These are phyloP conservation scores for Eudyptes chrysolophus DNA, from an alignment of 2,113 vertebrate genomes.

Conservation along the genomic window DNA sequence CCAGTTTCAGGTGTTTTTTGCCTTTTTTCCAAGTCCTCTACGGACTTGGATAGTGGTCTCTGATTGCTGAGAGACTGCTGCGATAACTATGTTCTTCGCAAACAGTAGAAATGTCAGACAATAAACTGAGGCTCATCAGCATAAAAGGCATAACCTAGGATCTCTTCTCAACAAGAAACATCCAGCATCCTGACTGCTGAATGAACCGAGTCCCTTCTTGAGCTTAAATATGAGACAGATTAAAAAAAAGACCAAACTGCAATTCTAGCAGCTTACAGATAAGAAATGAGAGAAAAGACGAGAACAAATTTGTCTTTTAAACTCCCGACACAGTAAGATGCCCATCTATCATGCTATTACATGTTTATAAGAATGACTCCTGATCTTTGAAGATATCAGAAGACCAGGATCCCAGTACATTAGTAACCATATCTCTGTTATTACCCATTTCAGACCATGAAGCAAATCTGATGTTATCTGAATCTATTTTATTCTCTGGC, in stretches of 20 bases:
- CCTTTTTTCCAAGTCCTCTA: background rate
- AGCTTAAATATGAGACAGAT: background rate
- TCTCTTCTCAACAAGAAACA: background rate
- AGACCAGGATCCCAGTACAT: background rate
- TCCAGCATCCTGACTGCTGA: background rate
- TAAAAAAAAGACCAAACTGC: background rate
- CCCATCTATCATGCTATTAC: background rate
- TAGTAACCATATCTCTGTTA: background rate
- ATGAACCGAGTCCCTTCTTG: background rate
- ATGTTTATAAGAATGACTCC: background rate
- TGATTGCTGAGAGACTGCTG: background rate
- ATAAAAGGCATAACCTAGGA: background rate
- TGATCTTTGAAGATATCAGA: background rate
- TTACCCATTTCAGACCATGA: background rate
- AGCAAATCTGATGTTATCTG: background rate
- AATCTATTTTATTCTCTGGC: background rate
- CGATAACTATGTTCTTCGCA: accelerated
- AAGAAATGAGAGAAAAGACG: background rate
- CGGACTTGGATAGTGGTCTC: background rate
- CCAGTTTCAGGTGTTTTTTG: background rate
- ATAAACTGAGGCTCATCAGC: background rate
- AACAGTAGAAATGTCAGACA: background rate
- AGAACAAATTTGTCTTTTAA: background rate
- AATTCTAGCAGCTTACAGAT: background rate
- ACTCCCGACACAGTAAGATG: background rate